Conservation (phyloP, 2,888 invertebrate genomes). For the Omphaloscelis lunosa region DNA sequence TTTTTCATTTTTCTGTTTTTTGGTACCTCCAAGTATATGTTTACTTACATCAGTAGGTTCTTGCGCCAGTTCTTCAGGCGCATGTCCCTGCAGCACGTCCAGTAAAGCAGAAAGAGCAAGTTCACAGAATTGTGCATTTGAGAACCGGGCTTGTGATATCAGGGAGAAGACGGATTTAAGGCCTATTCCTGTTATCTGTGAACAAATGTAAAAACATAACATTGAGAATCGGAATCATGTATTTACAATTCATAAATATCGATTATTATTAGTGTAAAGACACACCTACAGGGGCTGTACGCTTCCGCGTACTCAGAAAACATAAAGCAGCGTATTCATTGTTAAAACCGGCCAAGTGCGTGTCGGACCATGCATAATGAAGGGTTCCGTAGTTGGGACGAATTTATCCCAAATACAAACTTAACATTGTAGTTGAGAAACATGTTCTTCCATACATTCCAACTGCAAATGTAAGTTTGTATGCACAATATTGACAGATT, state of each 20-base stretch:
- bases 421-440: no score
- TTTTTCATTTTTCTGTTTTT: background rate
- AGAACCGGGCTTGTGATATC: conserved; percentile 95
- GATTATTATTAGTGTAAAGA: background rate
- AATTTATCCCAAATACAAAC: no score
- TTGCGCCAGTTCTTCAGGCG: conserved; percentile 95
- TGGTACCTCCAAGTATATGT: background rate
- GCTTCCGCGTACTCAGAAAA: background rate
- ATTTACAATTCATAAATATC: background rate
- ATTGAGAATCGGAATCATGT: background rate
- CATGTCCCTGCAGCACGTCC: conserved; percentile 97
- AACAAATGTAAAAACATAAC: conserved; percentile 40
- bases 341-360: no score
- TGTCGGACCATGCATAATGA: no score
- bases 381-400: no score
- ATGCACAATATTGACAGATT: no score
- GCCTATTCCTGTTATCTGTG: conserved; percentile 95
- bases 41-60: conserved; percentile 93
- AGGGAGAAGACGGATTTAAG: conserved; percentile 97
- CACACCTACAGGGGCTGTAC: background rate
- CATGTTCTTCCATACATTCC: no score
- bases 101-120: conserved; percentile 96
- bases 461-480: no score
- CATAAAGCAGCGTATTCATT: background rate
- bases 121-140: conserved; percentile 96